Conservation (phyloP, 2,888 invertebrate genomes). For the Parnassius smintheus region DNA sequence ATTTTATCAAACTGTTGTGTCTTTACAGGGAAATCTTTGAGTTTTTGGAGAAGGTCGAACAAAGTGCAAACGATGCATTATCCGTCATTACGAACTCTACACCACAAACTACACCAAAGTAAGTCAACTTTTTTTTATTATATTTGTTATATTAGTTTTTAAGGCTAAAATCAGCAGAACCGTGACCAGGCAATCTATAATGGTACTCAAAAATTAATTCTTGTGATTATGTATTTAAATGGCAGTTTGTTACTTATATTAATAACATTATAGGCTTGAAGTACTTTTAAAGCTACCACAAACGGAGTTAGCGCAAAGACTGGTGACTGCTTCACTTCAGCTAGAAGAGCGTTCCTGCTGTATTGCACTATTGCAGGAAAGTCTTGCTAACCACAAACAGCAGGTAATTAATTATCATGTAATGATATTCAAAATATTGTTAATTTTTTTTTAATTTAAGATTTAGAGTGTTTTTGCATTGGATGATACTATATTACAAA, state of each 20-base stretch:
- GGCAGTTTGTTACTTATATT: too few species aligned
- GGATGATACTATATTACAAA: too few species aligned
- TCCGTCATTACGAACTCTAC: constrained; percentile 64
- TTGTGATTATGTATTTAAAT: too few species aligned
- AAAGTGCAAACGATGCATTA: constrained; percentile 74
- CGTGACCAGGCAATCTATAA: too few species aligned
- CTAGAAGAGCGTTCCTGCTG: constrained; percentile 82
- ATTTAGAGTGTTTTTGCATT: too few species aligned
- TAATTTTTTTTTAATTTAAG: too few species aligned
- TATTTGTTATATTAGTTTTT: too few species aligned
- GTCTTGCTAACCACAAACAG: constrained; percentile 78
- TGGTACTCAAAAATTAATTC: too few species aligned
- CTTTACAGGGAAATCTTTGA: constrained; percentile 82
- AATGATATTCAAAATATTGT: too few species aligned
- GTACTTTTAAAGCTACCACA: constrained; percentile 76
- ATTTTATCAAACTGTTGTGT: not conserved
- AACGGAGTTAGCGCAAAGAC: constrained; percentile 82
- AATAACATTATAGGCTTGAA: constrained; percentile 66
- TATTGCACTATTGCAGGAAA: constrained; percentile 81
- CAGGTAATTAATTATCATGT: constrained; percentile 46
- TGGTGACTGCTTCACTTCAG: constrained; percentile 82
- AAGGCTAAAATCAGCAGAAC: too few species aligned
- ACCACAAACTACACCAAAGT: constrained; percentile 70
- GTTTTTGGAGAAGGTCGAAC: constrained; percentile 84
- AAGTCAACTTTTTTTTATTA: constrained; percentile 30